A percentile compares a stretch with the other conserved stretches of the same genome.
phyloP scores from a whole-genome alignment of 2,113 vertebrate species.

The Bombycilla garrulus region DNA sequence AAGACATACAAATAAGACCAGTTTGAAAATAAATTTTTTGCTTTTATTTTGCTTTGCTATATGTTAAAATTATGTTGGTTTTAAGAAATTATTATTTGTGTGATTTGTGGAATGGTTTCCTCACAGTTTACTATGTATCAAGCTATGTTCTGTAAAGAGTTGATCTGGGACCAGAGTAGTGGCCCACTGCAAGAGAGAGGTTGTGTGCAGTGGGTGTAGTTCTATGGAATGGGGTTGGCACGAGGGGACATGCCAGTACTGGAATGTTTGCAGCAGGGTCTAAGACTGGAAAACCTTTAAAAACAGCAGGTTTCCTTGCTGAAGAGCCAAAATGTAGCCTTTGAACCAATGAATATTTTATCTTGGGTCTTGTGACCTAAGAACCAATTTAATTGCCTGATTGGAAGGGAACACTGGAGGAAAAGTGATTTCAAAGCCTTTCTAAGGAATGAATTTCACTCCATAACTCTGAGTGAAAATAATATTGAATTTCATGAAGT shows the following conservation, averaged over 20 bases:
- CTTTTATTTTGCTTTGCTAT: not conserved
- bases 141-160: not conserved
- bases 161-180: not conserved
- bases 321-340: not conserved
- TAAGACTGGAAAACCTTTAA: not conserved
- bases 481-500: not conserved
- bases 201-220: not conserved
- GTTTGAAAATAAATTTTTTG: not conserved
- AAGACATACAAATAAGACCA: not conserved
- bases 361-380: not conserved
- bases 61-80: not conserved
- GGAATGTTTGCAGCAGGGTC: not conserved
- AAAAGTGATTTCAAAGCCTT: not conserved
- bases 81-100: not conserved
- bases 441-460: not conserved
- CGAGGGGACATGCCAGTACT: fast-evolving
- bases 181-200: not conserved
- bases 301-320: not conserved
- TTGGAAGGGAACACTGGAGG: not conserved
- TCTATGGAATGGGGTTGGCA: not conserved
- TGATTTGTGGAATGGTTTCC: not conserved
- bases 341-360: not conserved
- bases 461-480: not conserved
- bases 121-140: not conserved
- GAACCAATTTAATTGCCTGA: not conserved